Evolutionary conservation across 2,888 invertebrate species (phyloP).

Genomic region (Notodonta dromedarius): DNA sequence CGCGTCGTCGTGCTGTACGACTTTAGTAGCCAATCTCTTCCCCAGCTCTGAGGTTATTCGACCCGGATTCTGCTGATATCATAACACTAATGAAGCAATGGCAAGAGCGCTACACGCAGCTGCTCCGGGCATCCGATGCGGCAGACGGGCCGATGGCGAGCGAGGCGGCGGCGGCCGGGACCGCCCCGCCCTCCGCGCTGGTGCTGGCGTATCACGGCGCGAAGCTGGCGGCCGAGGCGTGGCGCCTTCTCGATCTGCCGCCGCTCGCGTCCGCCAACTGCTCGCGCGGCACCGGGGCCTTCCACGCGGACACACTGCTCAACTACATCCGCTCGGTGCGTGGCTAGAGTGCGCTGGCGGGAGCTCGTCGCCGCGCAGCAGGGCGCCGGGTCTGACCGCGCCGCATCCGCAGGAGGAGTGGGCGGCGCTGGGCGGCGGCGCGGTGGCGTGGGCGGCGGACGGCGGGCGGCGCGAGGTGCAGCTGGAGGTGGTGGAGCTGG

Average conservation of each 20-base stretch:
- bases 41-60: constrained; percentile 62
- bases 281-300: constrained; percentile 53
- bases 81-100: constrained; percentile 34
- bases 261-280: constrained; percentile 47
- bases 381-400: neutral
- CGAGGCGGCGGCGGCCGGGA: constrained; percentile 28
- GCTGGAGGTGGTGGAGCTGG: constrained; percentile 64
- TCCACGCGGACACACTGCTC: constrained; percentile 73
- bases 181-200: constrained; percentile 48
- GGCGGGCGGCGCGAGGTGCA: constrained; percentile 53
- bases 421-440: constrained; percentile 35
- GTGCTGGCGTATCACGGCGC: constrained; percentile 58
- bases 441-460: constrained; percentile 53
- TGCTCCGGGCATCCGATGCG: constrained; percentile 24
- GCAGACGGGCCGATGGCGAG: constrained; percentile 27
- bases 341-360: neutral
- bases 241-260: constrained; percentile 45
- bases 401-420: constrained; percentile 41
- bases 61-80: constrained; percentile 53
- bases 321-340: constrained; percentile 70
- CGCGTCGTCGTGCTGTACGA: no score
- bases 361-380: no score
- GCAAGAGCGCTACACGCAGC: constrained; percentile 36
- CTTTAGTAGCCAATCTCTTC: constrained; percentile 3
- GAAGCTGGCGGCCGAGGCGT: constrained; percentile 41